Percentiles rank a stretch among this genome's conserved stretches.
Evolutionary conservation across 2,888 invertebrate genomes (phyloP).

Genomic region (Ornithoptera alexandrae): DNA sequence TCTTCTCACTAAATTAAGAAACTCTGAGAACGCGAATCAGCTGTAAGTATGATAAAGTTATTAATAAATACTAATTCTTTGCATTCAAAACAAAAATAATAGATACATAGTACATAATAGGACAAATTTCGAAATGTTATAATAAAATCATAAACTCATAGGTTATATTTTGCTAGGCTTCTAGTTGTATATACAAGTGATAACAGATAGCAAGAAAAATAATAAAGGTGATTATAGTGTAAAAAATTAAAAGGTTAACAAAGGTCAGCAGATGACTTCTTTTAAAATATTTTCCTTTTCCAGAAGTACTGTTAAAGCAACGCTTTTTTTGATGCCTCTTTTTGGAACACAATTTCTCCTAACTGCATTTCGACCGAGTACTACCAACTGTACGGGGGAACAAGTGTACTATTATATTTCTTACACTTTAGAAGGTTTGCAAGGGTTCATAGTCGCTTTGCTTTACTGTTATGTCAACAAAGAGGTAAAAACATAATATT

Average conservation of each 20-base stretch:
- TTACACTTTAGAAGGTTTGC: conserved; percentile 80
- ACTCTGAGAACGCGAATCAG: conserved; percentile 72
- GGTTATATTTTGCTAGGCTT: too few species aligned
- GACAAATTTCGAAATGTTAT: too few species aligned
- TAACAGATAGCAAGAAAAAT: too few species aligned
- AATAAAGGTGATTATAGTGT: too few species aligned
- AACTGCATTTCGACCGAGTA: conserved; percentile 77
- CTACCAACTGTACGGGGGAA: conserved; percentile 72
- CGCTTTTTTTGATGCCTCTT: conserved; percentile 83
- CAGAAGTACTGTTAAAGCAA: conserved; percentile 83
- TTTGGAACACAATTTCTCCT: conserved; percentile 85
- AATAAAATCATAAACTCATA: too few species aligned
- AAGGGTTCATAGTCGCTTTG: conserved; percentile 82
- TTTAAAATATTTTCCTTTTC: conserved; percentile 21
- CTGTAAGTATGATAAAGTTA: conserved; percentile 50
- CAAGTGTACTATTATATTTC: conserved; percentile 81
- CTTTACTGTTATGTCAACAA: conserved; percentile 84
- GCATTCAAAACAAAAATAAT: too few species aligned
- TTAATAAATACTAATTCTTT: too few species aligned
- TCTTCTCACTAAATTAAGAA: conserved; percentile 81
- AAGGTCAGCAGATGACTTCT: neutral
- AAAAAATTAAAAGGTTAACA: too few species aligned
- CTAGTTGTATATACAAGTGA: too few species aligned
- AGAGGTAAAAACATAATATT: conserved; percentile 69
- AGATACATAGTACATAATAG: too few species aligned